Evolutionary conservation across 2,113 vertebrate species (phyloP).

Genomic region (Orthochromis malagaraziensis): DNA sequence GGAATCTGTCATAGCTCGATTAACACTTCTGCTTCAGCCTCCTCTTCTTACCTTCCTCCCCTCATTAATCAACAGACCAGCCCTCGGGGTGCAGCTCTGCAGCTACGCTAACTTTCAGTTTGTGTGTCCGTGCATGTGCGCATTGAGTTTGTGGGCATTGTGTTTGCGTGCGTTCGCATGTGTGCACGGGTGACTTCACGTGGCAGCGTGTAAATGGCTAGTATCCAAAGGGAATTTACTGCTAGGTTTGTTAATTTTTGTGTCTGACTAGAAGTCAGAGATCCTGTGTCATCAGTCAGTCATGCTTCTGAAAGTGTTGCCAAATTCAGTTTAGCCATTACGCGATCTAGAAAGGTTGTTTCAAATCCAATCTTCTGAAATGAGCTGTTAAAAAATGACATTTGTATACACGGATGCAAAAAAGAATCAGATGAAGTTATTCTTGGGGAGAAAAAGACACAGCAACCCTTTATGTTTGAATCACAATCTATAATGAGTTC

Average conservation of each 20-base stretch:
- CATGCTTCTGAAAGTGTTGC: background rate
- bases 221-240: background rate
- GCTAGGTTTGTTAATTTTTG: background rate
- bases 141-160: background rate
- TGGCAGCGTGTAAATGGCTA: background rate
- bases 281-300: background rate
- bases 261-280: background rate
- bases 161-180: background rate
- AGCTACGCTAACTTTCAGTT: slow-evolving; percentile 26
- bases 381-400: background rate
- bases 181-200: background rate
- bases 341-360: background rate
- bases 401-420: background rate
- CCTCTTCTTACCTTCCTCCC: slow-evolving; percentile 50
- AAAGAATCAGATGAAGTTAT: slow-evolving; percentile 4
- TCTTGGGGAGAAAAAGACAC: background rate
- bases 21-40: slow-evolving; percentile 59
- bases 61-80: slow-evolving; percentile 61
- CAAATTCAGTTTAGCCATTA: background rate
- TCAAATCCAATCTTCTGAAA: background rate
- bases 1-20: slow-evolving; percentile 67
- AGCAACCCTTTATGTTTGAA: slow-evolving; percentile 40
- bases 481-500: slow-evolving; percentile 56
- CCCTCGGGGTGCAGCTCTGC: slow-evolving; percentile 46
- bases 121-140: background rate